Conservation (phyloP, 2,888 invertebrate species). For the Hoplodrina blanda region DNA sequence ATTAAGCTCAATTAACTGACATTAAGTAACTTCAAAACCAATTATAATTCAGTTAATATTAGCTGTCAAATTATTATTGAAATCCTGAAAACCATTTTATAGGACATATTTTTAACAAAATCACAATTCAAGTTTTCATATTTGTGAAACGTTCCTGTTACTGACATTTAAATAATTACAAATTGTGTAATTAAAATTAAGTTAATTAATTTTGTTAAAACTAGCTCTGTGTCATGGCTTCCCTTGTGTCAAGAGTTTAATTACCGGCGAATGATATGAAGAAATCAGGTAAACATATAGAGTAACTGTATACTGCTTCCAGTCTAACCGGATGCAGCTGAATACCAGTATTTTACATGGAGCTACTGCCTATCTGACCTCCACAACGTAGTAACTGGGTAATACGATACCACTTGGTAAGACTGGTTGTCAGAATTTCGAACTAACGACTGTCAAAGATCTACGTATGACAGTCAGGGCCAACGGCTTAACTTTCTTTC, state of each 20-base stretch:
- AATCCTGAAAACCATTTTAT: not conserved
- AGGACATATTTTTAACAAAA: not conserved
- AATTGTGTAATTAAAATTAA: not conserved
- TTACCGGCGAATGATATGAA: not conserved
- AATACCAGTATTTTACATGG: no score
- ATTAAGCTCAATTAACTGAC: not conserved
- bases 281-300: no score
- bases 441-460: no score
- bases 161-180: conserved; percentile 1
- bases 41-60: not conserved
- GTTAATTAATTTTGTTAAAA: not conserved
- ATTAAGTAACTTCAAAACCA: not conserved
- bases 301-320: no score
- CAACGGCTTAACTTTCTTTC: no score
- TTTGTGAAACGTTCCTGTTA: not conserved
- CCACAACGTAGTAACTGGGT: no score
- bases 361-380: no score
- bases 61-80: not conserved
- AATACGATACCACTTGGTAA: no score
- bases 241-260: not conserved
- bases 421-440: no score
- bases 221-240: not conserved
- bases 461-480: no score
- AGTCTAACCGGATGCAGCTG: no score
- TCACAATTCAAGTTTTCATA: not conserved